Evolutionary conservation across 2,888 invertebrate species (phyloP).

Genomic region (Zeuzera pyrina): DNA sequence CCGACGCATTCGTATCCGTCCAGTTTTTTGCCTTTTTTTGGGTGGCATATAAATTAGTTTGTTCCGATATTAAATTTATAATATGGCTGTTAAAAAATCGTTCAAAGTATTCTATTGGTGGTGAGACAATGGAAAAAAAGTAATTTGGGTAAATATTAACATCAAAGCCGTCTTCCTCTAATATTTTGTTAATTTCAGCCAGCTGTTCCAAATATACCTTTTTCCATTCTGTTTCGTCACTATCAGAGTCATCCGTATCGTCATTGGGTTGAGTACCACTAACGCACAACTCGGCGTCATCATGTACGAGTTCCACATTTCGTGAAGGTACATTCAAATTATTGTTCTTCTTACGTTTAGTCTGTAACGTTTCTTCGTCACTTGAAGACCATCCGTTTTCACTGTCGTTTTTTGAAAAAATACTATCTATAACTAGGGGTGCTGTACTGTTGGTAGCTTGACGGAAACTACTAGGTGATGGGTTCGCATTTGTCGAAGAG

Average conservation of each 20-base stretch:
- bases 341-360: neutral
- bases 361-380: neutral
- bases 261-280: neutral
- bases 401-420: neutral
- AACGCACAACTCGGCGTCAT: slow-evolving; percentile 1
- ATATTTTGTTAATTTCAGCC: slow-evolving; percentile 1
- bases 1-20: too few species aligned
- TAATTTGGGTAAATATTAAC: neutral
- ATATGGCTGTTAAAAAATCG: too few species aligned
- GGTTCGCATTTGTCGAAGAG: too few species aligned
- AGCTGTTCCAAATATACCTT: neutral
- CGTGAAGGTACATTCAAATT: too few species aligned
- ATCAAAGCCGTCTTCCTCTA: neutral
- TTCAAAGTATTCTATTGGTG: too few species aligned
- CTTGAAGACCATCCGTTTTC: slow-evolving; percentile 1
- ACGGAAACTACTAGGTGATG: too few species aligned
- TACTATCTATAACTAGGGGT: too few species aligned
- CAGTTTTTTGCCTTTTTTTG: too few species aligned
- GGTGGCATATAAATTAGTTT: too few species aligned
- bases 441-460: too few species aligned
- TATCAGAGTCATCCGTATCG: neutral
- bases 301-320: neutral
- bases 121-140: too few species aligned
- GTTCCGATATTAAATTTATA: too few species aligned
- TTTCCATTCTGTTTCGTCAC: slow-evolving; percentile 1